phyloP scores from a whole-genome alignment of 1,140 invertebrate species.

The Phymorhynchus buccinoides region DNA sequence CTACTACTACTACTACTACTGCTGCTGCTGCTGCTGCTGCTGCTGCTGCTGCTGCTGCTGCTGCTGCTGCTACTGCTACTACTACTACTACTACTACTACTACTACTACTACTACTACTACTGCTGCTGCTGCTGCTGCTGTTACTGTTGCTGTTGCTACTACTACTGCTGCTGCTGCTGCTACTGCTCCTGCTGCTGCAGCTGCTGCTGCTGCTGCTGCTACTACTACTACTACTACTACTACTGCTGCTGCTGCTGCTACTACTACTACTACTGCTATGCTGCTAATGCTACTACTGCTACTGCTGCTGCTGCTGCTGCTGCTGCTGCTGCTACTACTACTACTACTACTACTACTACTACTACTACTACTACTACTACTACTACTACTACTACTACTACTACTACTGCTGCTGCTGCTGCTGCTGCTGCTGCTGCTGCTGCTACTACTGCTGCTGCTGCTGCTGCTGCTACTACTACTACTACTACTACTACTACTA shows the following conservation, averaged over 20 bases:
- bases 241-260: too few relatives aligned
- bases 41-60: neutral
- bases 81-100: too few relatives aligned
- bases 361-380: neutral
- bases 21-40: conserved; percentile 3
- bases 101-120: too few relatives aligned
- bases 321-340: too few relatives aligned
- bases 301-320: neutral
- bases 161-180: too few relatives aligned
- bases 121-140: too few relatives aligned
- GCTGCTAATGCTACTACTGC: neutral
- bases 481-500: neutral
- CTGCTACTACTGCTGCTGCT: too few relatives aligned
- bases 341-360: neutral
- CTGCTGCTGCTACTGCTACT: too few relatives aligned
- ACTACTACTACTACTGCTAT: neutral
- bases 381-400: neutral
- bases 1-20: neutral
- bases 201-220: too few relatives aligned
- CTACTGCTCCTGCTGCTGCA: too few relatives aligned
- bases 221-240: too few relatives aligned
- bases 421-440: neutral
- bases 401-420: neutral
- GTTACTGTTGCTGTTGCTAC: too few relatives aligned
- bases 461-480: neutral